A percentile compares a stretch with the other conserved stretches of the same genome.
These are phyloP conservation scores for Polypterus senegalus DNA, from an alignment of 2,113 vertebrate species.

Conservation along the genomic window DNA sequence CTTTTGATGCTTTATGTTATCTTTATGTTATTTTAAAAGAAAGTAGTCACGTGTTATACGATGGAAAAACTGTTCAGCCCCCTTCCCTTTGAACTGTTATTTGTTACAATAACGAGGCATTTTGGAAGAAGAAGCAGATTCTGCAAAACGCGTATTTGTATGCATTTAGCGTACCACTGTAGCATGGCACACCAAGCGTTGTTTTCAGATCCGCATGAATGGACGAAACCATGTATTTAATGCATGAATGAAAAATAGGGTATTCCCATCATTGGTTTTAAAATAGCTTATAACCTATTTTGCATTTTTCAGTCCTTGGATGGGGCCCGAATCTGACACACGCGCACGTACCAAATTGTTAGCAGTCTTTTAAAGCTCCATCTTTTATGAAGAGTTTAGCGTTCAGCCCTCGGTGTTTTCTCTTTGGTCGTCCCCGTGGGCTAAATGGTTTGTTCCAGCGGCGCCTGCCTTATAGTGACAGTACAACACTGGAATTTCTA, in stretches of 20 bases:
- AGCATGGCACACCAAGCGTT: neutral
- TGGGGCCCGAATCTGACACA: neutral
- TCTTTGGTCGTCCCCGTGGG: neutral
- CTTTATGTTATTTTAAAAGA: too few species aligned
- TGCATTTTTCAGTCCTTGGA: neutral
- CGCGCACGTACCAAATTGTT: neutral
- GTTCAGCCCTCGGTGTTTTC: neutral
- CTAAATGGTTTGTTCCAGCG: conserved; percentile 11
- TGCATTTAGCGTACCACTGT: neutral
- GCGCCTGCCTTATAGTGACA: conserved; percentile 7
- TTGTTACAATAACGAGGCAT: too few species aligned
- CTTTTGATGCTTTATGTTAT: too few species aligned
- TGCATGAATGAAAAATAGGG: conserved; percentile 22
- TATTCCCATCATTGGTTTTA: neutral
- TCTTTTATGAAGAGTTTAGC: neutral
- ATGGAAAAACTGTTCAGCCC: too few species aligned
- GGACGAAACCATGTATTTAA: conserved; percentile 17
- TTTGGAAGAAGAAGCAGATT: too few species aligned
- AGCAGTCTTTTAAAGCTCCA: neutral
- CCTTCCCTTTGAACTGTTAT: too few species aligned
- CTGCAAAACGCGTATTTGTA: neutral
- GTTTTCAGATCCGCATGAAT: conserved; percentile 13
- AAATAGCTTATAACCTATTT: neutral
- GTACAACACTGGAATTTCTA: conserved; percentile 19
- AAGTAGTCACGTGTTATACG: too few species aligned